Evolutionary conservation across 92 coral and sea anemone genomes (phyloP), one percentile per base, ranked within the genome.

Genomic region (Parazoanthus swiftii): DNA sequence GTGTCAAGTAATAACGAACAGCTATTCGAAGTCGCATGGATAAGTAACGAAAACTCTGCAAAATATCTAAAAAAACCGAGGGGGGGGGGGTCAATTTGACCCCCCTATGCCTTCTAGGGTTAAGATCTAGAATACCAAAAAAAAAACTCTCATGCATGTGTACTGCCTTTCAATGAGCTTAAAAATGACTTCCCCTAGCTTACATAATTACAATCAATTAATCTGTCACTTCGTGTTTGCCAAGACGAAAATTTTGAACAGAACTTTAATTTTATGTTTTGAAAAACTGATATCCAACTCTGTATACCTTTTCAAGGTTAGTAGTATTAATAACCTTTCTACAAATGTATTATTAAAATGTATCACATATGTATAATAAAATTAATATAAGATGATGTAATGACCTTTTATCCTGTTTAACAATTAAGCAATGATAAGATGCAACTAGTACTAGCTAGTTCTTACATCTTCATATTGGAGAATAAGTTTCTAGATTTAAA

Each of bases 281-380:
- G 20, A 74, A 37, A 81, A 65, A 29, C 86, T 83, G 86, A 83
- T 83, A 83, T 83, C 86, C 86, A 83, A 56, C 39, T 78, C 86
- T 46, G 78, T 83, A 8, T 68, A 83, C 77, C 78, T 68, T 70
- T 43, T 83, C 86, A 68, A 54, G 86, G 71, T 8, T 58, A 56
- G 85, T 29, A 46, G 65, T n/a, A 21, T 29, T 29, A 54, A 15
- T 33, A 58, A 1, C 11, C 7, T 33, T 11, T 15, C 18, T 35
- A 35, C 8, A 20, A 3, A 3, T 63, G 20, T 63, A 63, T 20
- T 63, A 23, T 63, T 63, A 63, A 54, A 13, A 54, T 54, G 59
- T 54, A 54, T 13, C 20, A 54, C 11, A 46, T 46, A 46, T 46
- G 11, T 46, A 46, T 46, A 46, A 8, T 5, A 5, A 63, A 33